Percentiles rank a stretch among this genome's conserved stretches.
Evolutionary conservation across 1,140 invertebrate species (phyloP).

Genomic region (Lucilia sericata): DNA sequence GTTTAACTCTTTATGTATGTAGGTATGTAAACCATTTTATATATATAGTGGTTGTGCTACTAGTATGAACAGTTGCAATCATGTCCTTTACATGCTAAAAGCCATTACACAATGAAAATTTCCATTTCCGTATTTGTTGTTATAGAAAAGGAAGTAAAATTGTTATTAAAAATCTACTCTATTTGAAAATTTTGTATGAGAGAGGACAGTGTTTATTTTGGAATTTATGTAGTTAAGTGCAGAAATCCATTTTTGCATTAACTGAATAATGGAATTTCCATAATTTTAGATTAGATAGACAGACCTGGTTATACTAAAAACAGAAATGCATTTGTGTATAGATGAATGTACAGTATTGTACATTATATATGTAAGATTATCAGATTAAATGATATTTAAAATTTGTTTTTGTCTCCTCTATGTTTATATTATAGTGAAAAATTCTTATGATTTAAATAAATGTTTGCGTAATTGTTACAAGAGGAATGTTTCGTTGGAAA

Average conservation of each 20-base stretch:
- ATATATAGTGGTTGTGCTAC: not conserved
- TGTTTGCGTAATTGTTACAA: not conserved
- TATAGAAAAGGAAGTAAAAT: slow-evolving; percentile 8
- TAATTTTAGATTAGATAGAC: not conserved
- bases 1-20: not conserved
- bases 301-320: too few species aligned
- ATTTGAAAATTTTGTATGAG: not conserved
- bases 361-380: not conserved
- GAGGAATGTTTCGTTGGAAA: not conserved
- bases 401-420: not conserved
- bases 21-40: too few species aligned
- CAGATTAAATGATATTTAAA: not conserved
- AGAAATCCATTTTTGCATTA: not conserved
- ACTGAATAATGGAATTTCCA: slow-evolving; percentile 10
- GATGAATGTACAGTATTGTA: too few species aligned
- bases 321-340: not conserved
- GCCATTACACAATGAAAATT: slow-evolving; percentile 4
- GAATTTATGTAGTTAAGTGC: not conserved
- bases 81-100: not conserved
- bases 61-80: not conserved
- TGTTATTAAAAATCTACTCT: slow-evolving; percentile 19
- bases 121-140: slow-evolving; percentile 7
- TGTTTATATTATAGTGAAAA: not conserved
- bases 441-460: not conserved
- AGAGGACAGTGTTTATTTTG: not conserved